Base-by-base conservation (phyloP, 92 coral and sea anemone species). In the Phenganax subtilis region DNA sequence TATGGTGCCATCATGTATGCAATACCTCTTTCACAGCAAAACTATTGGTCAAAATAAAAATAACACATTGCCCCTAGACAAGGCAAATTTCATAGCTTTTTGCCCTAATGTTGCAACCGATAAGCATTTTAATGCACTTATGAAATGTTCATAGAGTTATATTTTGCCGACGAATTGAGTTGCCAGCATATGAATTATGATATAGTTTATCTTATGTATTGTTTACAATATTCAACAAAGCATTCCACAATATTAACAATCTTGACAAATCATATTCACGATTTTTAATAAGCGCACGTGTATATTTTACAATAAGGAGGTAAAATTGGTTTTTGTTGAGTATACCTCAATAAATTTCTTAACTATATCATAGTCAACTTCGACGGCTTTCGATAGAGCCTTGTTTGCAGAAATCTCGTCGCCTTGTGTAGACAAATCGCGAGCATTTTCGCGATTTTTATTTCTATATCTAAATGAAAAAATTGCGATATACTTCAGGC, bases 1-100 rank as follows among this genome's bases (percentile, higher is more conserved):
- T 68, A 68, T 68, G 73, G 53, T 68, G 73, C 73, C 52, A 68
- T 44, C 4, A 68, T 68, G n/a, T 68, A 68, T 1, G n/a, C 7
- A 6, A 68, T 44, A 17, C 20, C 70, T 17, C 70, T 64, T 64
- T 64, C 70, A 64, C 70, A 64, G 9, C 37, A 68, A 68, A 44
- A 6, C 73, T 68, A 68, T 30, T 30, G 31, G 52, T 68, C 3
- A 30, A 68, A 44, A 68, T 0, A 12, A 12, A 61, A 4, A 1
- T 37, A 37, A 37, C 1, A 37, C 47, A 37, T 37, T 4, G 47
- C 47, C 2, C 47, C 47, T 37, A 37, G 47, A 37, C 47, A 37
- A 37, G 47, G 47, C 47, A 37, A 37, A 37, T 37, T 4, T 37
- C 4, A 37, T 1, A 37, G 47, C 47, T 37, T 37, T 37, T 37